Evolutionary conservation across 2,113 vertebrate species (phyloP).

Genomic region (Platanista minor): DNA sequence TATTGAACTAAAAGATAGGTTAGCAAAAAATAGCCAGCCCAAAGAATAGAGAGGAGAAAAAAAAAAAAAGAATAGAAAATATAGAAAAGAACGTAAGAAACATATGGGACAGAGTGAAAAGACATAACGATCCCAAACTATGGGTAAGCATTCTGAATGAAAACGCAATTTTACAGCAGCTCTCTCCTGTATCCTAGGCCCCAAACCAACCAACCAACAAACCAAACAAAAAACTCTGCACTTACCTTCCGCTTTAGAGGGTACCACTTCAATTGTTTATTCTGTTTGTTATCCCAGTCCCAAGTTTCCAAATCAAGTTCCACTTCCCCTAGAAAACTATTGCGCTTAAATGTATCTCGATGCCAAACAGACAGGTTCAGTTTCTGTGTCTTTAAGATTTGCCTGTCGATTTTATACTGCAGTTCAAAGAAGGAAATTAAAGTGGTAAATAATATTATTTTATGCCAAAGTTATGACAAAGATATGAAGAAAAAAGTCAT

Average conservation of each 20-base stretch:
- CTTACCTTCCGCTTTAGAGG: conserved; percentile 88
- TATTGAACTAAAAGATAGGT: background rate
- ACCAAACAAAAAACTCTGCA: background rate
- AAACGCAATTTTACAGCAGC: background rate
- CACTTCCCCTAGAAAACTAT: conserved; percentile 94
- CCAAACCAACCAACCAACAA: background rate
- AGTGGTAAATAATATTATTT: background rate
- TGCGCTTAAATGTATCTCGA: conserved; percentile 91
- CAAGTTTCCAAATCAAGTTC: conserved; percentile 89
- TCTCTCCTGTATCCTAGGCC: background rate
- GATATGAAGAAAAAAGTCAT: conserved; percentile 50
- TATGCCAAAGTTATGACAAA: conserved; percentile 15
- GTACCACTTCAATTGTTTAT: conserved; percentile 88
- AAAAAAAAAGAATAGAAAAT: background rate
- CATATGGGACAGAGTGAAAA: background rate
- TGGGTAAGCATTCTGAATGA: background rate
- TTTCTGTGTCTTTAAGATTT: conserved; percentile 83
- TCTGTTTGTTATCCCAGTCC: conserved; percentile 89
- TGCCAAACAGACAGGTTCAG: conserved; percentile 96
- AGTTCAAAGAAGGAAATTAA: conserved; percentile 54
- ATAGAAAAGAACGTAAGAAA: background rate
- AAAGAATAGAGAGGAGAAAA: background rate
- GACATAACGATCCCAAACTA: background rate
- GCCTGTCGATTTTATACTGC: conserved; percentile 90
- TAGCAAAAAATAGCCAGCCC: background rate